Evolutionary conservation across 2,888 invertebrate species (phyloP).

Genomic region (Drosophila koepferae): DNA sequence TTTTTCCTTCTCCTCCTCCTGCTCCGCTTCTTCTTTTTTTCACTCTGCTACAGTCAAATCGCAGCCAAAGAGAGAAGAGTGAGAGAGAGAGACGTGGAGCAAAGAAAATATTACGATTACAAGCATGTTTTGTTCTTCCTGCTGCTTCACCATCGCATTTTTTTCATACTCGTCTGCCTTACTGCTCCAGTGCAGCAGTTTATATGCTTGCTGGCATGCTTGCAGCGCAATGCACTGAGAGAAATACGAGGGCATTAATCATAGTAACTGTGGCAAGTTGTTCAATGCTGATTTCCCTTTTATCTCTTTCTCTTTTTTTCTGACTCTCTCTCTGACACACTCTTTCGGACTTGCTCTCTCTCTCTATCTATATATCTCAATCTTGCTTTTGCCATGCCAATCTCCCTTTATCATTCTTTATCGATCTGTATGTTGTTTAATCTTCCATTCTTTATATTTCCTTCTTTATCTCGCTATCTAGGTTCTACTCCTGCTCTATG

Average conservation of each 20-base stretch:
- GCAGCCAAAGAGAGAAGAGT: slow-evolving; percentile 5
- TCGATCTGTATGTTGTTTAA: neutral
- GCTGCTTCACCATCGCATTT: neutral
- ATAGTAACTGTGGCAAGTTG: neutral
- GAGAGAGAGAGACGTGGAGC: slow-evolving; percentile 5
- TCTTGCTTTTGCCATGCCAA: neutral
- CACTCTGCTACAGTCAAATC: slow-evolving; percentile 11
- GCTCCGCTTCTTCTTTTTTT: no score
- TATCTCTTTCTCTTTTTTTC: neutral
- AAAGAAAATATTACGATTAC: slow-evolving; percentile 58
- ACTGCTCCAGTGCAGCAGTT: slow-evolving; percentile 12
- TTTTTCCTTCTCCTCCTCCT: neutral
- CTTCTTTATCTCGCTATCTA: neutral
- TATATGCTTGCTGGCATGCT: slow-evolving; percentile 1
- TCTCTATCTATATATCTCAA: neutral
- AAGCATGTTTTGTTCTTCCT: slow-evolving; percentile 51
- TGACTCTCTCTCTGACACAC: neutral
- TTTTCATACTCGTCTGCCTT: neutral
- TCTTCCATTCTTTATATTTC: neutral
- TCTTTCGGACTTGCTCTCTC: neutral
- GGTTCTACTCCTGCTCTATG: neutral
- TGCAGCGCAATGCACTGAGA: slow-evolving; percentile 40
- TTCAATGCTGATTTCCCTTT: neutral
- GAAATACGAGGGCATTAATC: neutral
- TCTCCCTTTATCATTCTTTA: neutral